phyloP scores from a whole-genome alignment of 2,113 vertebrate genomes.

The Phalacrocorax pelagicus region DNA sequence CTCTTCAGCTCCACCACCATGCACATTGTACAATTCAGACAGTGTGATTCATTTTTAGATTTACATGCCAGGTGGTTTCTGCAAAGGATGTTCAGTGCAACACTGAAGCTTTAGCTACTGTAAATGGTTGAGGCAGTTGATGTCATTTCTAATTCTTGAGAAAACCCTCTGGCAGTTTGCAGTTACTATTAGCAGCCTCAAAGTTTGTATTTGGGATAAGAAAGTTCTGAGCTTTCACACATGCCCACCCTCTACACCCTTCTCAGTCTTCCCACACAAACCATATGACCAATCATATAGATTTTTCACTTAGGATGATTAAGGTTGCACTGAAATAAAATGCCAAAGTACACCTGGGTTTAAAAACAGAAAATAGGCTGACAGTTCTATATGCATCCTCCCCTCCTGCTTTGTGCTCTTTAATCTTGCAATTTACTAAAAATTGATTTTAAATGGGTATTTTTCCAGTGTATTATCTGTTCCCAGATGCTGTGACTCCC shows the following conservation, averaged over 20 bases:
- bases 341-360: conserved; percentile 17
- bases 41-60: background rate
- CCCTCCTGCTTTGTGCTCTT: background rate
- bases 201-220: conserved; percentile 35
- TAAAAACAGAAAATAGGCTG: conserved; percentile 23
- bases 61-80: background rate
- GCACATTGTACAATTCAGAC: background rate
- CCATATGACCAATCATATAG: conserved; percentile 46
- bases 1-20: background rate
- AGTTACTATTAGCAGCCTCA: conserved; percentile 32
- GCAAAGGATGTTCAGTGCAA: background rate
- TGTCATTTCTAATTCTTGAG: conserved; percentile 2
- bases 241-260: conserved; percentile 3
- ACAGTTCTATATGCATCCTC: background rate
- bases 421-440: background rate
- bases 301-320: conserved; percentile 35
- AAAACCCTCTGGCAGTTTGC: conserved; percentile 29
- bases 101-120: background rate
- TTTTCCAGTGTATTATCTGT: background rate
- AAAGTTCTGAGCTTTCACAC: conserved; percentile 56
- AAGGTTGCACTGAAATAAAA: conserved; percentile 17
- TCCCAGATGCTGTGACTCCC: background rate
- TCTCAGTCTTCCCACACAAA: conserved; percentile 42
- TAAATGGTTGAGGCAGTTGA: background rate
- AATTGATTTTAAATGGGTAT: background rate